Evolutionary conservation across 2,113 vertebrate species (phyloP).

Genomic region (Dasypus novemcinctus): DNA sequence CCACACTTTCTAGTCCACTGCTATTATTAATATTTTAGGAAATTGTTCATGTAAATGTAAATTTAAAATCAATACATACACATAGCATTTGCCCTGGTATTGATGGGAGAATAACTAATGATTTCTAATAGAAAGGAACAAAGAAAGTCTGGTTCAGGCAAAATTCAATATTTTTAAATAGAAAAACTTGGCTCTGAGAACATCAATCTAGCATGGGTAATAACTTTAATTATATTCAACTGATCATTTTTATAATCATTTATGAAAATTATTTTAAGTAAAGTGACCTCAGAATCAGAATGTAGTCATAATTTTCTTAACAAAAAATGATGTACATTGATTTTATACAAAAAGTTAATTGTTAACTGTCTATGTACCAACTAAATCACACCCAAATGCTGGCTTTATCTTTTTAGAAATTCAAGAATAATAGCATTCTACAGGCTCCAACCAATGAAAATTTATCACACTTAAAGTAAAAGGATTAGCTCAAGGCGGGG

Average conservation of each 20-base stretch:
- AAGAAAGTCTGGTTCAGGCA: conserved; percentile 22
- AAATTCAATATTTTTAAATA: conserved; percentile 52
- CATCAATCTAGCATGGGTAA: conserved; percentile 20
- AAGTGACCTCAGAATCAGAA: conserved; percentile 6
- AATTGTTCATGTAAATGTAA: conserved; percentile 18
- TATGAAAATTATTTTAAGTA: conserved; percentile 47
- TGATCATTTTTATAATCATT: conserved; percentile 48
- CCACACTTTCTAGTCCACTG: not conserved
- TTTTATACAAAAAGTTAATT: conserved; percentile 47
- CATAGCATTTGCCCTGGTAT: conserved; percentile 31
- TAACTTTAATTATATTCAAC: conserved; percentile 41
- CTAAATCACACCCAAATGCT: conserved; percentile 43
- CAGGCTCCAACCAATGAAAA: conserved; percentile 18
- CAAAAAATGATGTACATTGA: not conserved
- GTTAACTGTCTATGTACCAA: conserved; percentile 31
- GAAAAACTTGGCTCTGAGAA: conserved; percentile 16
- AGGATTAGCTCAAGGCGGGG: not conserved
- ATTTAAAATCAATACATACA: conserved; percentile 25
- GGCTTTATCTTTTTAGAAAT: conserved; percentile 43
- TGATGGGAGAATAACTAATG: conserved; percentile 8
- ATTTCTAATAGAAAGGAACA: conserved; percentile 41
- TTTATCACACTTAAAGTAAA: not conserved
- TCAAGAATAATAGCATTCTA: conserved; percentile 15
- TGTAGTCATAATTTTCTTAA: conserved; percentile 19
- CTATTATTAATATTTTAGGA: conserved; percentile 35